phyloP scores from a whole-genome alignment of 2,113 vertebrate species.

The Tylochromis polylepis region DNA sequence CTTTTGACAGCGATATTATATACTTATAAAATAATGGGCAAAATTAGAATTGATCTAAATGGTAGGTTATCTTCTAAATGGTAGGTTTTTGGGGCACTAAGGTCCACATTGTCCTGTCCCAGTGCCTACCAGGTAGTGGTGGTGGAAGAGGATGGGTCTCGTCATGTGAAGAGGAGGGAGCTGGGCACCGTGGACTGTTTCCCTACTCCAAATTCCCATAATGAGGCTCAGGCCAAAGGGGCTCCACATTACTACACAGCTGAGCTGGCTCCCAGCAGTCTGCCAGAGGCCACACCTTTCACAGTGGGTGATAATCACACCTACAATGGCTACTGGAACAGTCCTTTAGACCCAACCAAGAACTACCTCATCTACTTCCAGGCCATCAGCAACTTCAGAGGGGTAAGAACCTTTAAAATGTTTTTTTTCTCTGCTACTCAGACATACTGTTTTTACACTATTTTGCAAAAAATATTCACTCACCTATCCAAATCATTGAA shows the following conservation, averaged over 20 bases:
- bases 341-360: constrained; percentile 87
- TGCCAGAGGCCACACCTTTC: constrained; percentile 88
- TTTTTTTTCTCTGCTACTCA: background rate
- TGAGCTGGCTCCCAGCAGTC: constrained; percentile 85
- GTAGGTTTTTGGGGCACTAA: background rate
- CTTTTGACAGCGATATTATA: background rate
- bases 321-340: constrained; percentile 95
- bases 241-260: constrained; percentile 86
- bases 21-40: background rate
- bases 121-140: constrained; percentile 94
- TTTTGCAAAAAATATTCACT: background rate
- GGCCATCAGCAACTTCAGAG: constrained; percentile 89
- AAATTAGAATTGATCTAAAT: background rate
- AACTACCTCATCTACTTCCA: constrained; percentile 95
- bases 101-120: background rate
- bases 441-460: background rate
- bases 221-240: constrained; percentile 75
- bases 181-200: constrained; percentile 84
- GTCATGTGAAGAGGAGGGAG: constrained; percentile 80
- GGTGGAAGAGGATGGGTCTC: constrained; percentile 82
- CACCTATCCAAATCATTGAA: background rate
- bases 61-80: background rate
- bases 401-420: constrained; percentile 69
- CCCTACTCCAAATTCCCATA: constrained; percentile 79
- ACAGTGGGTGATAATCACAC: constrained; percentile 96